Conservation (phyloP, 2,113 vertebrate genomes). For the Falco punctatus region DNA sequence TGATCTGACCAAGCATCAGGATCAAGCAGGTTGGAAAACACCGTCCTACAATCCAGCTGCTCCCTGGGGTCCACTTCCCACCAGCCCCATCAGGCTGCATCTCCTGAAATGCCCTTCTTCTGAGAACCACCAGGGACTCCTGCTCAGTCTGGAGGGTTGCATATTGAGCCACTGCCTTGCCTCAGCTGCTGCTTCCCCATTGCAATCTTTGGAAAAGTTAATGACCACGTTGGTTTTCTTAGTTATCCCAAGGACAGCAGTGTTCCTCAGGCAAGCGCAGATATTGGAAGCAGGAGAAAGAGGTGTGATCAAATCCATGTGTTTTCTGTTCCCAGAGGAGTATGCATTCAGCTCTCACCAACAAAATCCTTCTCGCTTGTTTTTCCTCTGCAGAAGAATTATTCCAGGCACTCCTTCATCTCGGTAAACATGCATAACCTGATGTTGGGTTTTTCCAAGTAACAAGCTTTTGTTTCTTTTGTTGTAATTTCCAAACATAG, state of each 20-base stretch:
- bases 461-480: constrained; percentile 28
- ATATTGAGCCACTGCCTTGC: not conserved
- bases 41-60: not conserved
- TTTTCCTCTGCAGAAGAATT: not conserved
- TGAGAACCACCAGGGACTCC: not conserved
- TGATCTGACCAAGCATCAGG: not conserved
- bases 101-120: not conserved
- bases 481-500: constrained; percentile 13
- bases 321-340: not conserved
- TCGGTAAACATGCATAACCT: constrained; percentile 18
- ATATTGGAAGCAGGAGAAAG: constrained; percentile 39
- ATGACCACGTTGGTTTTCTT: not conserved
- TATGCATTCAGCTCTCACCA: not conserved
- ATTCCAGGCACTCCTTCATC: constrained; percentile 33
- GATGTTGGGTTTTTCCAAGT: not conserved
- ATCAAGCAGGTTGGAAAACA: constrained; percentile 26
- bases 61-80: not conserved
- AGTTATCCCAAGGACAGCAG: not conserved
- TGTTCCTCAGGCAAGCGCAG: not conserved
- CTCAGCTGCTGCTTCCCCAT: not conserved
- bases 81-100: not conserved
- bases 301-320: constrained; percentile 36
- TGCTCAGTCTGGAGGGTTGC: not conserved
- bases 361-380: constrained; percentile 20
- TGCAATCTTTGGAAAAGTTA: constrained; percentile 12